These are phyloP conservation scores for Helostoma temminkii DNA, from an alignment of 2,797 vertebrate species.

Conservation along the genomic window DNA sequence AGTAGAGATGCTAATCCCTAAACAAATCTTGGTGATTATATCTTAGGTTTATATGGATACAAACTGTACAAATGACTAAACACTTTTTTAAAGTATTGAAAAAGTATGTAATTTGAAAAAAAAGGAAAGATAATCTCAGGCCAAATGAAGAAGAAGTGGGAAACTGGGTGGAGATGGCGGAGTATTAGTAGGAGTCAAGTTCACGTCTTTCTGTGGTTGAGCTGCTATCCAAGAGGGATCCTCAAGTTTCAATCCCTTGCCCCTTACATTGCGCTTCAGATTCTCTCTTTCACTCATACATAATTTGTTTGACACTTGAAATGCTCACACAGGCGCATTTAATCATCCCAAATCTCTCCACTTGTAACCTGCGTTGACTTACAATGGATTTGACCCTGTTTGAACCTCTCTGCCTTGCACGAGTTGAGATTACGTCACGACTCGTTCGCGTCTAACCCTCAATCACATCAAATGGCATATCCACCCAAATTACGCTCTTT, in stretches of 20 bases:
- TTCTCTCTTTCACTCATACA: slow-evolving; percentile 45
- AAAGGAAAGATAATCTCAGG: not conserved
- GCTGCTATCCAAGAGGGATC: slow-evolving; percentile 59
- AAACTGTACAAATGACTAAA: not conserved
- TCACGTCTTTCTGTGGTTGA: slow-evolving; percentile 40
- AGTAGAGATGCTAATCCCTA: too few species aligned
- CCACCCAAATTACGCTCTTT: slow-evolving; percentile 50
- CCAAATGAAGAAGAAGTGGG: not conserved
- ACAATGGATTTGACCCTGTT: slow-evolving; percentile 42
- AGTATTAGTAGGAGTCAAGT: slow-evolving; percentile 44
- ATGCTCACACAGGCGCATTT: slow-evolving; percentile 60
- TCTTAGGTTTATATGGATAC: not conserved
- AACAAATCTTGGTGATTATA: not conserved
- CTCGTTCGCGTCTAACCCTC: slow-evolving; percentile 42
- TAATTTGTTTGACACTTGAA: slow-evolving; percentile 53
- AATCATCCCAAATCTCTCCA: slow-evolving; percentile 57
- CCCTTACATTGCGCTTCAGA: slow-evolving; percentile 48
- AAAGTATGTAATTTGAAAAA: not conserved
- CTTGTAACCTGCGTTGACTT: slow-evolving; percentile 30
- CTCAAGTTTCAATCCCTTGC: slow-evolving; percentile 64
- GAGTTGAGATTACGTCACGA: slow-evolving; percentile 49
- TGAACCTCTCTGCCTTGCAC: slow-evolving; percentile 7
- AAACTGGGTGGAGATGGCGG: not conserved
- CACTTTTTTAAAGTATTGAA: not conserved
- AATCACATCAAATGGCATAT: slow-evolving; percentile 34